phyloP scores from a whole-genome alignment of 2,797 vertebrate species.

The Amazona ochrocephala region DNA sequence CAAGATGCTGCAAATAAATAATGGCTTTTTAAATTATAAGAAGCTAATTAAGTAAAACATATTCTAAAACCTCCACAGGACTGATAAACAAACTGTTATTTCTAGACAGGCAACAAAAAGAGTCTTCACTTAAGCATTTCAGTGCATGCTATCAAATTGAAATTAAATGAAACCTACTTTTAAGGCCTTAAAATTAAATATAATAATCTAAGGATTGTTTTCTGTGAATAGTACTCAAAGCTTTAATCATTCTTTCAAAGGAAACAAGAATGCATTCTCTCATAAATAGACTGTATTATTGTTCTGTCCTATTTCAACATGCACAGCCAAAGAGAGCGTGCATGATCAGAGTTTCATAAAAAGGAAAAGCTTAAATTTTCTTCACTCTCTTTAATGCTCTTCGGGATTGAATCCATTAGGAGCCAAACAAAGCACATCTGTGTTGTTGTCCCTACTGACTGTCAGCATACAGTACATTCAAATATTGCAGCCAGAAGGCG shows the following conservation, averaged over 20 bases:
- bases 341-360: slow-evolving; percentile 26
- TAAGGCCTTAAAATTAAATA: neutral
- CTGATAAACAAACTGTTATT: neutral
- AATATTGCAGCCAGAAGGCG: slow-evolving; percentile 76
- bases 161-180: neutral
- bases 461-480: slow-evolving; percentile 69
- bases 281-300: neutral
- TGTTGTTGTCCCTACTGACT: slow-evolving; percentile 70
- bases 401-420: slow-evolving; percentile 68
- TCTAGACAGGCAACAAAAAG: neutral
- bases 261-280: neutral
- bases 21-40: neutral
- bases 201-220: neutral
- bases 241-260: slow-evolving; percentile 1
- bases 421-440: slow-evolving; percentile 75
- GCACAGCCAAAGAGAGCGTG: neutral
- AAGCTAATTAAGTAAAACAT: neutral
- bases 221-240: neutral
- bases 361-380: slow-evolving; percentile 44
- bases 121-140: neutral
- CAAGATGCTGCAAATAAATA: neutral
- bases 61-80: neutral
- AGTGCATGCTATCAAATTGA: neutral
- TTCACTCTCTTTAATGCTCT: slow-evolving; percentile 19
- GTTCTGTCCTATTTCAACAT: slow-evolving; percentile 11